These are phyloP conservation scores for Zosterops japonicus DNA, from an alignment of 2,113 vertebrate genomes.

Conservation along the genomic window DNA sequence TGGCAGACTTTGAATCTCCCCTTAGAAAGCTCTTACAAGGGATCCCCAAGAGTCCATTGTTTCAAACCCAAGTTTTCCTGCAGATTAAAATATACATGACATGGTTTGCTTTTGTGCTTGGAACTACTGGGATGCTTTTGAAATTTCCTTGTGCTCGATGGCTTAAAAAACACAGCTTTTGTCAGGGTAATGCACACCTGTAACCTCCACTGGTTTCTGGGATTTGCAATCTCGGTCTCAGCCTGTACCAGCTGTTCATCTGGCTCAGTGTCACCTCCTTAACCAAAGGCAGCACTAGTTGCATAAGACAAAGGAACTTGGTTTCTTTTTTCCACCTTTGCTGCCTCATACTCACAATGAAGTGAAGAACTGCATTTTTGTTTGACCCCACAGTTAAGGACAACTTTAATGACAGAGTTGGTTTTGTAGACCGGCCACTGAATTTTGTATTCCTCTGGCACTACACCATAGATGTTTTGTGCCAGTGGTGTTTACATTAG, in stretches of 20 bases:
- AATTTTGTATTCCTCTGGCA: neutral
- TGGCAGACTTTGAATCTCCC: neutral
- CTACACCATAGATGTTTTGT: neutral
- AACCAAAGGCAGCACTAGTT: neutral
- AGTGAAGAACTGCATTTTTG: neutral
- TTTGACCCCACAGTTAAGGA: neutral
- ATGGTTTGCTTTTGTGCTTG: neutral
- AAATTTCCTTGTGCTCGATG: neutral
- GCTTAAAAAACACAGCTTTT: neutral
- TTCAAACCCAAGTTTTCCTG: neutral
- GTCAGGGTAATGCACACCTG: neutral
- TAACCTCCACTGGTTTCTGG: neutral
- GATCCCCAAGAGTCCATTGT: neutral
- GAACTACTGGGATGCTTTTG: neutral
- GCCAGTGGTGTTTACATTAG: neutral
- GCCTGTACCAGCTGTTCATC: neutral
- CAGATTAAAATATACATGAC: neutral
- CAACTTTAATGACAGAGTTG: neutral
- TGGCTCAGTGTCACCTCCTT: neutral
- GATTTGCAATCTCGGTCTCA: neutral
- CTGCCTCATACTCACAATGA: neutral
- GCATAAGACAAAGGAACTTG: neutral
- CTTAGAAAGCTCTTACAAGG: neutral
- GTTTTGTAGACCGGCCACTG: neutral
- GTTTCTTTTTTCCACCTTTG: neutral